phyloP scores from a whole-genome alignment of 2,113 vertebrate genomes.

The Pygoscelis adeliae region DNA sequence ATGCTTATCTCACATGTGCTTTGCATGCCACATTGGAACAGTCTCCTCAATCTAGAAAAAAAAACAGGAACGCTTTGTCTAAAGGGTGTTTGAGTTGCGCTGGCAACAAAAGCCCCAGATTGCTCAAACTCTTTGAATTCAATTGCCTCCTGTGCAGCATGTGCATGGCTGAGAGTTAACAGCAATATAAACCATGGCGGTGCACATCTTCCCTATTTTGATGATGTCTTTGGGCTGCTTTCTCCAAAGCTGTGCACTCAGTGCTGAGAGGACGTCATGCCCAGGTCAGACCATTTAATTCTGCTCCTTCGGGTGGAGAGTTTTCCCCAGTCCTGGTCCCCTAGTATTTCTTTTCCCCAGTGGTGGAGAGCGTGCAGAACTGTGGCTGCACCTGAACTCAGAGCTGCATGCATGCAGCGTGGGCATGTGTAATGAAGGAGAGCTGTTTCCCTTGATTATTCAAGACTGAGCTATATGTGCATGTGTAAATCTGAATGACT shows the following conservation, averaged over 20 bases:
- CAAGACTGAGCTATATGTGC: neutral
- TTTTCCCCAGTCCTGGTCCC: neutral
- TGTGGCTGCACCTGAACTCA: neutral
- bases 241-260: neutral
- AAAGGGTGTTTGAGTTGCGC: neutral
- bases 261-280: neutral
- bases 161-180: neutral
- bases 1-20: neutral
- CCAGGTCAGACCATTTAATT: neutral
- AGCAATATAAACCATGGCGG: neutral
- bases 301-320: neutral
- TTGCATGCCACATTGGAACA: neutral
- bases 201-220: neutral
- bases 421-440: accelerated
- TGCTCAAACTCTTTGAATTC: neutral
- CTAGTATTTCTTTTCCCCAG: accelerated
- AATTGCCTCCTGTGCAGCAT: neutral
- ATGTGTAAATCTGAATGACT: neutral
- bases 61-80: neutral
- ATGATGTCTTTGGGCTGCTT: neutral
- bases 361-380: accelerated
- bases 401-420: accelerated
- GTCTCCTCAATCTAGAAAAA: neutral
- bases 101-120: neutral
- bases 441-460: accelerated